Evolutionary conservation across 2,797 vertebrate species (phyloP).

Genomic region (Pseudopleuronectes americanus): DNA sequence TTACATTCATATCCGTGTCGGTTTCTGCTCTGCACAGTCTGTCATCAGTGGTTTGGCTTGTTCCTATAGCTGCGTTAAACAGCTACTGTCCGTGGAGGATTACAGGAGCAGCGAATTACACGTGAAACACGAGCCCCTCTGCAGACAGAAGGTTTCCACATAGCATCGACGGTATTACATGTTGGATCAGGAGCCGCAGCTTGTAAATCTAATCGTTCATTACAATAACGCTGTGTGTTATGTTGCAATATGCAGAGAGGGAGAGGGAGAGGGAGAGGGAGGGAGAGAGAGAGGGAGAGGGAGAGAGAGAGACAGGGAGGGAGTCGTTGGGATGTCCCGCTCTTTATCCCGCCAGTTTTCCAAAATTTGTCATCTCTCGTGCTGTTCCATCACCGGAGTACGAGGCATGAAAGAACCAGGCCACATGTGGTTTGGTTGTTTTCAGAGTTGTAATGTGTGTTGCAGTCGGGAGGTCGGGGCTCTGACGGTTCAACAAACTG

Average conservation of each 20-base stretch:
- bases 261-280: not conserved
- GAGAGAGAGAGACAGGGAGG: not conserved
- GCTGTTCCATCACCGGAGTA: constrained; percentile 48
- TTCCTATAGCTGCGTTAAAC: constrained; percentile 6
- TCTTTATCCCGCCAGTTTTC: not conserved
- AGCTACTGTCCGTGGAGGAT: constrained; percentile 17
- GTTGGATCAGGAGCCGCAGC: constrained; percentile 14
- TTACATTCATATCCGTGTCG: not conserved
- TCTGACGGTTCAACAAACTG: constrained; percentile 38
- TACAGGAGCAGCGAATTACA: constrained; percentile 45
- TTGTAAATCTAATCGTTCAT: constrained; percentile 30
- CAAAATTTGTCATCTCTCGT: constrained; percentile 21
- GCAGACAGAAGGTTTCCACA: constrained; percentile 40
- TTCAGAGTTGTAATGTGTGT: constrained; percentile 65
- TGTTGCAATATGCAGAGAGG: constrained; percentile 23
- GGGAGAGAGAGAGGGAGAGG: not conserved
- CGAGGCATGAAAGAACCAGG: constrained; percentile 10
- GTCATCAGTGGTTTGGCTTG: constrained; percentile 10
- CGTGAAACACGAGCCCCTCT: constrained; percentile 25
- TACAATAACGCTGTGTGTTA: constrained; percentile 7
- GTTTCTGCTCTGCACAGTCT: not conserved
- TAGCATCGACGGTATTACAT: not conserved
- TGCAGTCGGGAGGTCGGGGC: constrained; percentile 48
- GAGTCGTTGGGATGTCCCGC: constrained; percentile 15
- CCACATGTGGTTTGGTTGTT: constrained; percentile 54